A percentile compares a stretch with the other conserved stretches of the same genome.
These are phyloP conservation scores for Mustela nigripes DNA, from an alignment of 2,113 vertebrate genomes.

Conservation along the genomic window DNA sequence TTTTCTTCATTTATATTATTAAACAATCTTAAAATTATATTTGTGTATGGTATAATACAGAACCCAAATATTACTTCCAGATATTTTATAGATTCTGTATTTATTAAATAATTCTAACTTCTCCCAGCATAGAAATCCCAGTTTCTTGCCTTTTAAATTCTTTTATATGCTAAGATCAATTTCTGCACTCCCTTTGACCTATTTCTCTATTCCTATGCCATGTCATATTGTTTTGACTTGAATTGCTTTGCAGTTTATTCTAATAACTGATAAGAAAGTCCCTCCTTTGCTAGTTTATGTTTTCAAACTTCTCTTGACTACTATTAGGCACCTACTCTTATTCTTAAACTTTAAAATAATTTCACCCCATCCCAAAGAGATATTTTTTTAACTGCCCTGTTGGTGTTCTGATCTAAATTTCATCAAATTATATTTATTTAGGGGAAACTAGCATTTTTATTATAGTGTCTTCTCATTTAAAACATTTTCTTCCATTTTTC, in stretches of 20 bases:
- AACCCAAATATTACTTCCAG: not conserved
- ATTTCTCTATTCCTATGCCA: not conserved
- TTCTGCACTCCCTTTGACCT: not conserved
- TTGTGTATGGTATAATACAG: not conserved
- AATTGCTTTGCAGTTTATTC: not conserved
- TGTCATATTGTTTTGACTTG: not conserved
- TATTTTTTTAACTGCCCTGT: not conserved
- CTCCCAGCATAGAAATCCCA: not conserved
- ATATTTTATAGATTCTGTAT: not conserved
- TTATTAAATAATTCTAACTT: not conserved
- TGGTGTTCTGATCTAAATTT: conserved; percentile 22
- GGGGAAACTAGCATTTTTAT: not conserved
- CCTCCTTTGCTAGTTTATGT: not conserved
- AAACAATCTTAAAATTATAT: not conserved
- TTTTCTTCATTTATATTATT: conserved; percentile 27
- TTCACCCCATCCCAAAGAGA: not conserved
- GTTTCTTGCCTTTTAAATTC: not conserved
- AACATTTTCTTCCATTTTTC: not conserved
- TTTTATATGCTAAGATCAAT: not conserved
- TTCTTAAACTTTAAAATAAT: not conserved
- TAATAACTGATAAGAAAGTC: not conserved
- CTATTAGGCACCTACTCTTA: not conserved
- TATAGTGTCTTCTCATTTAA: not conserved
- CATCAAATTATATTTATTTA: not conserved
- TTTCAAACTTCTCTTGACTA: not conserved